Evolutionary conservation across 1,140 invertebrate species (phyloP), one percentile per base, ranked within the genome.

Genomic region (Bombus haemorrhoidalis): DNA sequence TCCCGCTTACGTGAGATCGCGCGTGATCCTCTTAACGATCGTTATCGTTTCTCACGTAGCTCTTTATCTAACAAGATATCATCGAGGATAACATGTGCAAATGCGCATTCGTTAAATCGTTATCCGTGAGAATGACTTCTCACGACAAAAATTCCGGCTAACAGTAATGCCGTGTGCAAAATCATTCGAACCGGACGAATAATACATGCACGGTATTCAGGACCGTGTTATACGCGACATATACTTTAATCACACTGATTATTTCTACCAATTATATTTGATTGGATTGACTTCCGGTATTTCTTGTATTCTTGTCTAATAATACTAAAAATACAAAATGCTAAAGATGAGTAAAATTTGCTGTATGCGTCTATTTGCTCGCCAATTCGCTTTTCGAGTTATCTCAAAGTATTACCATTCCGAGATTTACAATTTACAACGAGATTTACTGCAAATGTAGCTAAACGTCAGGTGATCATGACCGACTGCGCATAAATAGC

Each of bases 21-120:
- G n/a, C 43, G 28, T n/a, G n/a, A n/a, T 77, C 13, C 57, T 69
- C 43, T 83, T 81, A 59, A 75, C 59, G 59, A n/a, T 71, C 28
- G 32, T 87, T 89, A 89, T 88, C 82, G 43, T 25, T 25, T 53
- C 53, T 59, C n/a, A 62, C 3, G 39, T 57, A 28, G 9, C 18
- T 39, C 34, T 47, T 47, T 88, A 87, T 87, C 86, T 64, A 66
- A 78, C 74, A 34, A 73, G 75, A 83, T 89, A 90, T 87, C 82
- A 73, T 86, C 80, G 76, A 84, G 66, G 59, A 89, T 85, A 80
- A 69, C 83, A 85, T 87, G 88, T 85, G 86, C 86, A 91, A 91
- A 90, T 37, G 37, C 28, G 72, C 10, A 66, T 72, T 64, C 28
- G 37, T 78, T 15, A 62, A 71, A 74, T 59, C 53, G 39, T 83